Conservation (phyloP, 92 coral and sea anemone genomes). For the Epizoanthus ramosus region DNA sequence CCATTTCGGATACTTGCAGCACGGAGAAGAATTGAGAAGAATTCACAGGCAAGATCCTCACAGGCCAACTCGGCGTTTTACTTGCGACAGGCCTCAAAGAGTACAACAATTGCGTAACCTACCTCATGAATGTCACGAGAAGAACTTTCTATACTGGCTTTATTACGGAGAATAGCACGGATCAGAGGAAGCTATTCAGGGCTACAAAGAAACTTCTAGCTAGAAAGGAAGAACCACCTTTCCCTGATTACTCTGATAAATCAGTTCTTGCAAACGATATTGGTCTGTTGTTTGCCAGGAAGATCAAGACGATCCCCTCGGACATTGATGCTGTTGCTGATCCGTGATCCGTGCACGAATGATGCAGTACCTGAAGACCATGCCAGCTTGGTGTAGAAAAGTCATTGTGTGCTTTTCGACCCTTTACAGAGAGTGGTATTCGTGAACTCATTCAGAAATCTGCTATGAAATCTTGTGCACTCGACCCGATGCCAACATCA, state of each 20-base stretch:
- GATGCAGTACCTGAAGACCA: not conserved
- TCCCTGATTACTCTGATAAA: conserved; percentile 13
- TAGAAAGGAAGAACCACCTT: not conserved
- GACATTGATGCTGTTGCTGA: conserved; percentile 17
- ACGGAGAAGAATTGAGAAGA: no score
- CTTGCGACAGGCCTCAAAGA: no score
- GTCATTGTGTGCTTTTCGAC: not conserved
- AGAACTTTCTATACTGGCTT: conserved; percentile 54
- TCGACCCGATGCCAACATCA: conserved; percentile 36
- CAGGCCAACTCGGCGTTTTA: no score
- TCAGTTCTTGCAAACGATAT: conserved; percentile 22
- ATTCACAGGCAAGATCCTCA: no score
- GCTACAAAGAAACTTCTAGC: conserved; percentile 41
- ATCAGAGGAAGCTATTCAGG: conserved; percentile 47
- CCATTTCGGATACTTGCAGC: no score
- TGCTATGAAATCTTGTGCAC: conserved; percentile 12
- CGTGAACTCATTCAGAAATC: not conserved
- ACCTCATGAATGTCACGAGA: conserved; percentile 55
- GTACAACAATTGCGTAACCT: conserved; percentile 56
- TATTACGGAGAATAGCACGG: conserved; percentile 48
- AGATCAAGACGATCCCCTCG: conserved; percentile 3
- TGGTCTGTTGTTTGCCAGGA: conserved; percentile 15
- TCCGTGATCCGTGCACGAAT: not conserved
- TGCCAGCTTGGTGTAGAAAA: not conserved
- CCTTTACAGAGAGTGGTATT: not conserved